phyloP scores from a whole-genome alignment of 2,888 invertebrate genomes.

The Erebia aethiops region DNA sequence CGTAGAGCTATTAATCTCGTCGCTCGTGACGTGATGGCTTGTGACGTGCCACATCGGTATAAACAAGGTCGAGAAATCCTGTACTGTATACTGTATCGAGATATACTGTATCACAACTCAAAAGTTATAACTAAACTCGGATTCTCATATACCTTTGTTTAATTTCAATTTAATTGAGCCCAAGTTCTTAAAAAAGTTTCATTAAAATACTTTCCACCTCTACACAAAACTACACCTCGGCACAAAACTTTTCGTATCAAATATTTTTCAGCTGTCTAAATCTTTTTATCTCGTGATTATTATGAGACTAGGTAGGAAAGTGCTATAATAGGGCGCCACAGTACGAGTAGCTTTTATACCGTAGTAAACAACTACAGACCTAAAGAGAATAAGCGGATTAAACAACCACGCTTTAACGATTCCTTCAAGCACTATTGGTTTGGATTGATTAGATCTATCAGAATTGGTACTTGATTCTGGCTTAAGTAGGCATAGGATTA shows the following conservation, averaged over 20 bases:
- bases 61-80: too few species aligned
- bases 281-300: background rate
- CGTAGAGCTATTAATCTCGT: too few species aligned
- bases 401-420: constrained; percentile 4
- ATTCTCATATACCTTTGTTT: too few species aligned
- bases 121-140: too few species aligned
- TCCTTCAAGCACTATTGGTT: constrained; percentile 19
- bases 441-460: constrained; percentile 16
- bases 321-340: background rate
- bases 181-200: too few species aligned
- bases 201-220: too few species aligned
- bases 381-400: background rate
- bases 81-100: too few species aligned
- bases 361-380: background rate
- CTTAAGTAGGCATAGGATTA: constrained; percentile 23
- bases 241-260: background rate
- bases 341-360: background rate
- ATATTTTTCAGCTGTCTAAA: background rate
- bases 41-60: too few species aligned
- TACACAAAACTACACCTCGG: too few species aligned
- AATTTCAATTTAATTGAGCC: too few species aligned
- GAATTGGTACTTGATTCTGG: constrained; percentile 26
- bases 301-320: background rate
- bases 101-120: too few species aligned
- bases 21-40: too few species aligned